Conservation (phyloP, 2,888 invertebrate species). For the Apoda limacodes region DNA sequence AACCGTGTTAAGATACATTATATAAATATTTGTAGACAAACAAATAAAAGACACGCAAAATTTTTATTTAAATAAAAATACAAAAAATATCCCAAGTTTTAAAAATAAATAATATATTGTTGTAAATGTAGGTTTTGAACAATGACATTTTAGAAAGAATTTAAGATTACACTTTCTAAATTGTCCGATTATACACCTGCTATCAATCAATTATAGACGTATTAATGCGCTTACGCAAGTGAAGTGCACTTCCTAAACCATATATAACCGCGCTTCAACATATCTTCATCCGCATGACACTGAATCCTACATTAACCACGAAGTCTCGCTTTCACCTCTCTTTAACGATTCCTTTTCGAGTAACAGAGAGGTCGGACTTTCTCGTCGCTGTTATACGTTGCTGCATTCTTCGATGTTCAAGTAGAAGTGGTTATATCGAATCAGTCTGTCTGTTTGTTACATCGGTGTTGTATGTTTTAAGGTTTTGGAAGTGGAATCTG, state of each 20-base stretch:
- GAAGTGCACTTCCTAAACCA: conserved; percentile 3
- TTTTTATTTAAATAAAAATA: no score
- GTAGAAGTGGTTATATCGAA: conserved; percentile 38
- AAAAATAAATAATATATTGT: no score
- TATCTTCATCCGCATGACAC: conserved; percentile 44
- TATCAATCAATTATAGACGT: background rate
- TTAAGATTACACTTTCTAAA: no score
- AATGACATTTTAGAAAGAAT: no score
- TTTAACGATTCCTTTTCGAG: conserved; percentile 29
- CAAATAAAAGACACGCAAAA: no score
- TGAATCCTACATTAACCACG: conserved; percentile 57
- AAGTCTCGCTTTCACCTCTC: conserved; percentile 46
- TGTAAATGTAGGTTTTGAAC: no score
- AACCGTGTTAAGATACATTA: no score
- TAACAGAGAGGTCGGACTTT: conserved; percentile 47
- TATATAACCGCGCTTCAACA: conserved; percentile 20
- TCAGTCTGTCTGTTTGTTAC: conserved; percentile 52
- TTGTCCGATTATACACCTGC: no score
- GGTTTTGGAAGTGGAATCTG: conserved; percentile 34
- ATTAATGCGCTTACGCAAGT: conserved; percentile 8
- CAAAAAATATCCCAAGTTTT: no score
- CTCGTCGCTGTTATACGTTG: conserved; percentile 48
- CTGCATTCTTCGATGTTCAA: conserved; percentile 55
- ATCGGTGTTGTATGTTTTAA: conserved; percentile 49
- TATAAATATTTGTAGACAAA: no score